Percentiles rank a stretch among this genome's conserved stretches.
Conservation (phyloP, 2,888 invertebrate genomes). For the Corbicula japonica region DNA sequence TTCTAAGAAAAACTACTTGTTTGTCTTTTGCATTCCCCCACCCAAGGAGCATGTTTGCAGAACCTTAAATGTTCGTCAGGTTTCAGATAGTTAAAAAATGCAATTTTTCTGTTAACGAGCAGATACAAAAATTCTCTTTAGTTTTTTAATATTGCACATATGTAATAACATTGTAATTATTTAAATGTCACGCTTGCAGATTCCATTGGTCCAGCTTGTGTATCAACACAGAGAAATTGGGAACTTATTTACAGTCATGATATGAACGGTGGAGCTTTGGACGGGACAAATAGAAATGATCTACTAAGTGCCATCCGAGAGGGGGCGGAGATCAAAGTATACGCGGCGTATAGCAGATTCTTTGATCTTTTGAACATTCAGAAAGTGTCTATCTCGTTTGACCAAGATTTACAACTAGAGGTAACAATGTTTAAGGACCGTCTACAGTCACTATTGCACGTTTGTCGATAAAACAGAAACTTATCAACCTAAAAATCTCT, state of each 20-base stretch:
- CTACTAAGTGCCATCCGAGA: neutral
- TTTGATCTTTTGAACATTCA: constrained; percentile 5
- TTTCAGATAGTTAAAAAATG: too few relatives aligned
- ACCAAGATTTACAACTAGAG: too few relatives aligned
- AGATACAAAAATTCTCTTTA: too few relatives aligned
- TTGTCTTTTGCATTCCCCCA: too few relatives aligned
- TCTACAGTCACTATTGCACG: too few relatives aligned
- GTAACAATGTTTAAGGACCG: neutral
- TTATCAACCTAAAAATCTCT: neutral
- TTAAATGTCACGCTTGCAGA: neutral
- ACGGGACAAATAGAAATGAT: neutral
- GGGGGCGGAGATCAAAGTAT: constrained; percentile 16
- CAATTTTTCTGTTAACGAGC: too few relatives aligned
- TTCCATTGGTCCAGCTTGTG: neutral
- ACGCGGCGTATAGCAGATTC: neutral
- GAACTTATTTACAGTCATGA: neutral
- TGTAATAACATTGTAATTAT: too few relatives aligned
- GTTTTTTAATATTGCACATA: too few relatives aligned
- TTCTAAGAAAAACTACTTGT: neutral
- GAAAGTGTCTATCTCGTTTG: neutral
- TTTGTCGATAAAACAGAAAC: too few relatives aligned
- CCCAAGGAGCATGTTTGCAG: too few relatives aligned
- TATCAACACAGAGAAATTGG: neutral
- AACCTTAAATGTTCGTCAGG: too few relatives aligned
- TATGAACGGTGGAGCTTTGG: neutral